phyloP scores from a whole-genome alignment of 2,113 vertebrate genomes.

The Stegostoma tigrinum region DNA sequence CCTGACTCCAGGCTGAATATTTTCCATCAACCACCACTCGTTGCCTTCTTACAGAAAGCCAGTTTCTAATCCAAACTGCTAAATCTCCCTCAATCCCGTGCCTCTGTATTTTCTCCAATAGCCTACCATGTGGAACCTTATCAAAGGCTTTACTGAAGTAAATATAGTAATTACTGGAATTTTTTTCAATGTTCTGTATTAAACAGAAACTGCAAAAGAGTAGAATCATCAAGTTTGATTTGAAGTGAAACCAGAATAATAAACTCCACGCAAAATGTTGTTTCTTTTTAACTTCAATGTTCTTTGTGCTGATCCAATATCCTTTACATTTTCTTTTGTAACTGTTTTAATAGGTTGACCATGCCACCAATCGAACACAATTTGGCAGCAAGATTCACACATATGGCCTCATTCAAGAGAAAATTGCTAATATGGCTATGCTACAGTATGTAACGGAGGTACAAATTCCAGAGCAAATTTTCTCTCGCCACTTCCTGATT shows the following conservation, averaged over 20 bases:
- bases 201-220: neutral
- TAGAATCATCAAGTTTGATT: neutral
- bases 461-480: neutral
- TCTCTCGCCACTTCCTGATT: neutral
- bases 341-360: neutral
- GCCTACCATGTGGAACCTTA: no score
- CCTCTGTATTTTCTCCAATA: no score
- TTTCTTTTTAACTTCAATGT: neutral
- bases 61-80: no score
- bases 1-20: no score
- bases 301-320: neutral
- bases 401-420: constrained; percentile 39
- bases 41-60: no score
- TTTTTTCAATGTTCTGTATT: no score
- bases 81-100: no score
- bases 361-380: constrained; percentile 36
- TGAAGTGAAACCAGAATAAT: neutral
- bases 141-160: no score
- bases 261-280: neutral
- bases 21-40: no score
- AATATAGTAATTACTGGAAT: no score
- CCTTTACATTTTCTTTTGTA: neutral
- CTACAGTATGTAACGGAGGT: constrained; percentile 39
- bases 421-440: constrained; percentile 38
- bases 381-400: constrained; percentile 19